Evolutionary conservation across 2,888 invertebrate genomes (phyloP), one percentile per base, ranked within the genome.

Genomic region (Erpobdella octoculata): DNA sequence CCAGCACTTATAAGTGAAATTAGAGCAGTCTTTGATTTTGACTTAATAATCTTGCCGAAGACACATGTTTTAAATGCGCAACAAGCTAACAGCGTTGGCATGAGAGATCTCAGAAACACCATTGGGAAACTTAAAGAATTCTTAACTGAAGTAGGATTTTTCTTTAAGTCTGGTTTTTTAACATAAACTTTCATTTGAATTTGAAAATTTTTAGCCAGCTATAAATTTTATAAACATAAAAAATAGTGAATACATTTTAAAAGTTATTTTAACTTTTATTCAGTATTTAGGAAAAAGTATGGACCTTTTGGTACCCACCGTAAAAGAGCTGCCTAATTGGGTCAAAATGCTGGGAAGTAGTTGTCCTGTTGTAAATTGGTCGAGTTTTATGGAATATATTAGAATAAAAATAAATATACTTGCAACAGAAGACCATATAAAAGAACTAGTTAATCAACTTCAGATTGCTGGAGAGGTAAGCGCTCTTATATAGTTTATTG

Each of bases 61-160:
- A 76, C 88, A 12, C 84, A 88, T 74, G 85, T 88, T 33, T 80
- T 89, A 80, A 89, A 89, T 79, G 85, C 87, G 37, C 87, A 87
- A 74, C 86, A 87, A 62, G 86, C 87, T 33, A 86, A 86, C 71
- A 87, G 88, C n/a, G 83, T 85, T 66, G 87, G 88, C 53, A 85
- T 88, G 78, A 62, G 33, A 35, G 31, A n/a, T 6, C 31, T 62
- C n/a, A 62, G 33, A 62, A 28, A 18, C 4, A 62, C 62, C 28
- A 31, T 62, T 31, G 8, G n/a, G 35, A 62, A 62, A 62, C 9
- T 62, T 2, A 62, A 62, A 33, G 62, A 62, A 33, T 62, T 62
- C 18, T 35, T 62, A 28, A 31, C 35, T 31, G 53, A 53, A 25
- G 53, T 53, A 18, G 28, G 53, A 25, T 28, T 25, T 53, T 53